phyloP scores from a whole-genome alignment of 2,113 vertebrate genomes.

The Sclerurus mexicanus region DNA sequence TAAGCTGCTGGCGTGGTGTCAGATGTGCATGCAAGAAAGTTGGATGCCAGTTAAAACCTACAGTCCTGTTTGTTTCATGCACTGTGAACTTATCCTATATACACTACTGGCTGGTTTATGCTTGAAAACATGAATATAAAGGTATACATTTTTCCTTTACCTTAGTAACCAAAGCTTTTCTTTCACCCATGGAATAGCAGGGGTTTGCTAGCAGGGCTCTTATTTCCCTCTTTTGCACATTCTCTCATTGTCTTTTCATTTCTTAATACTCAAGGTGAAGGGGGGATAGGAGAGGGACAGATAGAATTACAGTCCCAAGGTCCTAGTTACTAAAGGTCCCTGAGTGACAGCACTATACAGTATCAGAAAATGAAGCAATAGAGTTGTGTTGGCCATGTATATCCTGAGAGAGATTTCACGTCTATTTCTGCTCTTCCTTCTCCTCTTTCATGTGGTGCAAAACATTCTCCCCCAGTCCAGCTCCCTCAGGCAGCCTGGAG shows the following conservation, averaged over 20 bases:
- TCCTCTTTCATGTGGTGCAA: background rate
- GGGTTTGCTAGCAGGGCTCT: slow-evolving; percentile 1
- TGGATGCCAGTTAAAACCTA: slow-evolving; percentile 45
- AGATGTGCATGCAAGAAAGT: slow-evolving; percentile 48
- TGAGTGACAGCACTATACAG: slow-evolving; percentile 66
- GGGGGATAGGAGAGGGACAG: background rate
- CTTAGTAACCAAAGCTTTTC: slow-evolving; percentile 4
- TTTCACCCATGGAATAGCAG: background rate
- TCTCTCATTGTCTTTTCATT: background rate
- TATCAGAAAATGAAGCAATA: slow-evolving; percentile 53
- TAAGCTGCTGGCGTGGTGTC: slow-evolving; percentile 42
- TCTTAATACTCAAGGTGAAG: slow-evolving; percentile 1
- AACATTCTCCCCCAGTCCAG: background rate
- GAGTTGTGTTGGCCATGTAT: slow-evolving; percentile 10
- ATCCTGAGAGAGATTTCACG: slow-evolving; percentile 65
- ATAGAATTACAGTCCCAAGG: slow-evolving; percentile 54
- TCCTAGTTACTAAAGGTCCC: slow-evolving; percentile 65
- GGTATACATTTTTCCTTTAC: background rate
- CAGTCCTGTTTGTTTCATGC: slow-evolving; percentile 46
- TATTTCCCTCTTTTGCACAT: background rate
- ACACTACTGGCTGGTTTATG: slow-evolving; percentile 42
- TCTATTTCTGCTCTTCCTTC: background rate
- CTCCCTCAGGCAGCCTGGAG: background rate
- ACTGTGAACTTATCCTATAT: slow-evolving; percentile 54
- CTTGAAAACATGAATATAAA: slow-evolving; percentile 23